Base-by-base conservation (phyloP, 2,797 vertebrate genomes). In the Diglossa cyanea region DNA sequence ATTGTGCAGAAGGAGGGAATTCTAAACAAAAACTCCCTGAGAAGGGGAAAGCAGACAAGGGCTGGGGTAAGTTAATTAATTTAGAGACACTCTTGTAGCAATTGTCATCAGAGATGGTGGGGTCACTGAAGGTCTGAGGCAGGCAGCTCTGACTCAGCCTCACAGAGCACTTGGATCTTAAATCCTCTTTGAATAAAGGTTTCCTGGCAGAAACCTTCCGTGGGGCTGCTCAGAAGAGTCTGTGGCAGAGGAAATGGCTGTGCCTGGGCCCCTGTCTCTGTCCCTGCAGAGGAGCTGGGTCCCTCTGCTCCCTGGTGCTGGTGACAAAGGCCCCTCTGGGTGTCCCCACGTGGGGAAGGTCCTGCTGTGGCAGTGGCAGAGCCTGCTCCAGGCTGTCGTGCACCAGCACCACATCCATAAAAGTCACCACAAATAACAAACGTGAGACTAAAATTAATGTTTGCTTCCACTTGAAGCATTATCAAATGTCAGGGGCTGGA, bases 401-500 rank as follows among this genome's bases (percentile, higher is more conserved):
- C 86, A 61, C 24, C 68, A 25, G 40, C 78, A 30, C 71, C 55
- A 37, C 81, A 92, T 70, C 90, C 79, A 50, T 73, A 71, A 90
- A 76, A 67, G 57, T 68, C 53, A 37, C 70, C 84, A 72, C 70
- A 63, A 95, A 82, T 77, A 86, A 82, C 76, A 35, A 25, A 66
- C 17, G 28, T 13, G 73, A 71, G 78, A 16, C 85, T 58, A 17
- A 80, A 94, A 83, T 74, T 18, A 85, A 73, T 86, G 76, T 85
- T 81, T 88, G 30, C 83, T 95, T 89, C 62, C 74, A 42, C 60
- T 84, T 50, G 60, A 86, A 94, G 53, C 61, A 60, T 94, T 74
- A 53, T 44, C 4, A 7, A 33, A 67, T 44, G 48, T 68, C 63
- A 62, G n/a, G 11, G 17, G 33, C 60, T 78, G 94, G 91, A 86